Base-by-base conservation (phyloP, 2,888 invertebrate genomes). In the Exocentrus adspersus region DNA sequence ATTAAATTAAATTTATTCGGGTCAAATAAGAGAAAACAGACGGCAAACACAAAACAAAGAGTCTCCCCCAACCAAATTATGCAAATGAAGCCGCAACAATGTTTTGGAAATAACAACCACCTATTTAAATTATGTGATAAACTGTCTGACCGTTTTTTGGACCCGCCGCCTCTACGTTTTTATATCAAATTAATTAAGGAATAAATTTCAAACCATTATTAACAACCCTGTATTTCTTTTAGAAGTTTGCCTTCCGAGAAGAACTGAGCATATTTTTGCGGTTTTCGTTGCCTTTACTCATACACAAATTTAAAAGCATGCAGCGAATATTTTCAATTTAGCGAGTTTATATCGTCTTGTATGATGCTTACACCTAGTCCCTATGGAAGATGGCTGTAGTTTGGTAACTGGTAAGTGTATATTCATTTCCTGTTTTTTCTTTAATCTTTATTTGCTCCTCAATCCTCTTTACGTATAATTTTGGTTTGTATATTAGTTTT, bases 21-120 rank as follows among this genome's bases (percentile, higher is more conserved):
- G 21, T 41, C 56, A 43, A 62, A 42, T n/a, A n/a, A 62, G 50
- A 59, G 56, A 62, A 56, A 56, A 56, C 41, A 4, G 9, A 37
- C 56, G 50, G 56, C 48, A 62, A 62, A 62, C 56, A 62, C 37
- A 56, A 62, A 62, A 62, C 61, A 62, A 62, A 62, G 61, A 54
- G 46, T 41, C 46, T 48, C 28, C n/a, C 14, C 42, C 53, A 48
- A 50, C 42, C 56, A 50, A 62, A 62, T 62, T 62, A 62, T 62
- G 61, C 43, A 62, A 62, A 62, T 61, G 21, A 42, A 42, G n/a
- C 53, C 24, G 20, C 53, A 24, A 21, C 14, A 42, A 42, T 21
- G 54, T 54, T 54, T 54, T 54, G 43, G 54, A 20, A 21, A 54
- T n/a, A n/a, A n/a, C 43, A 54, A 54, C 43, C 43, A 54, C 54